phyloP scores from a whole-genome alignment of 2,797 vertebrate genomes.

The Acanthornis magna region DNA sequence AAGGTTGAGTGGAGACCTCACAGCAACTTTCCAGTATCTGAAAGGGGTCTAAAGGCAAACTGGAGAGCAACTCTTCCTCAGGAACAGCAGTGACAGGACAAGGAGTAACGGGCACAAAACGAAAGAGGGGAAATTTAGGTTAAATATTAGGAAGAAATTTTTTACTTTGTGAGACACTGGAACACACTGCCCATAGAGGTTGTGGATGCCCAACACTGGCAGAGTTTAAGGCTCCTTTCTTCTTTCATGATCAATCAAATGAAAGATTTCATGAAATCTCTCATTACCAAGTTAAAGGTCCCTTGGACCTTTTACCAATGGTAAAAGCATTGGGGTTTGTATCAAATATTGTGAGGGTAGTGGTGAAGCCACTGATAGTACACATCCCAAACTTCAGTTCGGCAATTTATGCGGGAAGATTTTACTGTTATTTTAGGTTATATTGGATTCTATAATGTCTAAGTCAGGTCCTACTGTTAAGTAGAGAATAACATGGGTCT shows the following conservation, averaged over 20 bases:
- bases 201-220: neutral
- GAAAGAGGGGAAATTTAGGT: neutral
- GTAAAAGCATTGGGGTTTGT: neutral
- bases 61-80: neutral
- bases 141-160: neutral
- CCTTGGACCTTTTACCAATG: neutral
- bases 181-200: rapidly evolving
- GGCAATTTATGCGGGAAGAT: neutral
- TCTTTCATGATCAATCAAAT: neutral
- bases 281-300: no score
- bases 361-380: neutral
- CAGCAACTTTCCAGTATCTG: neutral
- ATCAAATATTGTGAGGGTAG: neutral
- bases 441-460: neutral
- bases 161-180: neutral
- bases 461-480: neutral
- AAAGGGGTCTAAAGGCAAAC: neutral
- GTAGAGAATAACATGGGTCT: neutral
- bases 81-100: neutral
- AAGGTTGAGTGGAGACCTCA: neutral
- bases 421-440: neutral
- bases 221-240: neutral
- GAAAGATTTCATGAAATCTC: no score
- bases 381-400: neutral
- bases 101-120: neutral